phyloP scores from a whole-genome alignment of 2,888 invertebrate species.

The Orchestes rusci region DNA sequence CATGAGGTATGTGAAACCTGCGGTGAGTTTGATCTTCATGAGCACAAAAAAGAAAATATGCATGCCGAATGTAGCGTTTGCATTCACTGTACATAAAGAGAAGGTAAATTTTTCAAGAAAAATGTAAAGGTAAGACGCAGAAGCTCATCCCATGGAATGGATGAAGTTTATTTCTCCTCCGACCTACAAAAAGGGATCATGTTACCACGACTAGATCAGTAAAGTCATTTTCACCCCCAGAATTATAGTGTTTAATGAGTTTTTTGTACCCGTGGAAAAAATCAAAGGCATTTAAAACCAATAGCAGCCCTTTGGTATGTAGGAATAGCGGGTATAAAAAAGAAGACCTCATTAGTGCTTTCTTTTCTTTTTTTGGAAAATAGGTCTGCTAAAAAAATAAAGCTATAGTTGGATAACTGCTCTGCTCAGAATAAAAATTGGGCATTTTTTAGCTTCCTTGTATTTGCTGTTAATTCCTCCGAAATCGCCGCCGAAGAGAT shows the following conservation, averaged over 20 bases:
- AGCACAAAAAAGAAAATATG: slow-evolving; percentile 7
- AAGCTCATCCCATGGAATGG: no score
- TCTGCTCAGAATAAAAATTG: slow-evolving; percentile 27
- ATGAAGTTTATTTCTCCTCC: slow-evolving; percentile 4
- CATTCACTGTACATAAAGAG: slow-evolving; percentile 7
- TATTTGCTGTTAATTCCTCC: no score
- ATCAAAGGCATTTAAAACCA: slow-evolving; percentile 4
- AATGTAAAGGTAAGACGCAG: slow-evolving; percentile 5
- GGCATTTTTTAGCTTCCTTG: slow-evolving; percentile 10
- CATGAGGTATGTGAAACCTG: slow-evolving; percentile 23
- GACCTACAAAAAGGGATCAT: slow-evolving; percentile 17
- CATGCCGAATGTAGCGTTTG: slow-evolving; percentile 6
- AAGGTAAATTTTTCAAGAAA: slow-evolving; percentile 6
- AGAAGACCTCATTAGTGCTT: slow-evolving; percentile 28
- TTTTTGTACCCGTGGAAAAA: slow-evolving; percentile 20
- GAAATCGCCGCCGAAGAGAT: no score
- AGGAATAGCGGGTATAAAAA: slow-evolving; percentile 19
- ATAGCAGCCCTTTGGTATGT: slow-evolving; percentile 24
- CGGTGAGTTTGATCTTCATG: slow-evolving; percentile 9
- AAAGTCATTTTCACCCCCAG: slow-evolving; percentile 15
- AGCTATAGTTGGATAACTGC: slow-evolving; percentile 25
- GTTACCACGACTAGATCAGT: slow-evolving; percentile 16
- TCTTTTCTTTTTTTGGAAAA: slow-evolving; percentile 13
- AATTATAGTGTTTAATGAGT: slow-evolving; percentile 18
- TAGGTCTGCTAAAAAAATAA: slow-evolving; percentile 17